These are phyloP conservation scores for Tachina lurida DNA, from an alignment of 2,888 invertebrate species.

Conservation along the genomic window DNA sequence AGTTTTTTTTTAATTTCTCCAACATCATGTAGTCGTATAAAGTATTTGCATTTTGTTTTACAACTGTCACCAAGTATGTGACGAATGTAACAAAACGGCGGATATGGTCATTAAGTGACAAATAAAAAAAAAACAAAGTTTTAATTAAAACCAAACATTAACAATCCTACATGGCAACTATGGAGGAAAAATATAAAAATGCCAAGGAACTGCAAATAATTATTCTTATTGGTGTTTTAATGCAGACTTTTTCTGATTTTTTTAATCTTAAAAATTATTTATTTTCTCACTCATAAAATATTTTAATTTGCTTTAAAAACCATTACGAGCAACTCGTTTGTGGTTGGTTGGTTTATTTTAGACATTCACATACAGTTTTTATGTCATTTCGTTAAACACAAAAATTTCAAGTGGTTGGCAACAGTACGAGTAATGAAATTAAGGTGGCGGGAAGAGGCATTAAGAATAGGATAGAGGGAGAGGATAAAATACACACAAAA, in stretches of 20 bases:
- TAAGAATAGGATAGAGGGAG: too few relatives aligned
- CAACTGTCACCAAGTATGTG: slow-evolving; percentile 56
- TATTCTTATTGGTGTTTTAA: slow-evolving; percentile 40
- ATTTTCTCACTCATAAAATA: slow-evolving; percentile 32
- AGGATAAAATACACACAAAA: slow-evolving; percentile 1
- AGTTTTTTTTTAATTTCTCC: slow-evolving; percentile 17
- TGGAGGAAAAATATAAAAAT: slow-evolving; percentile 6
- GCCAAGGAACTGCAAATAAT: slow-evolving; percentile 27
- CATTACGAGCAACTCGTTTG: slow-evolving; percentile 18
- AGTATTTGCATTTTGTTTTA: slow-evolving; percentile 9
- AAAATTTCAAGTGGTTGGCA: slow-evolving; percentile 54
- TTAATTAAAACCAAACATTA: slow-evolving; percentile 67
- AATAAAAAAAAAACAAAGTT: neutral
- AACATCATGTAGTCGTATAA: slow-evolving; percentile 37
- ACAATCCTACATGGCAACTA: slow-evolving; percentile 15
- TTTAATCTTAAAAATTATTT: slow-evolving; percentile 33
- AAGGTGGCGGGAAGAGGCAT: neutral
- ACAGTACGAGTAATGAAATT: slow-evolving; percentile 27
- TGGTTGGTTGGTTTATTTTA: slow-evolving; percentile 40
- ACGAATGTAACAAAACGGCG: slow-evolving; percentile 62
- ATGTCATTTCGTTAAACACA: slow-evolving; percentile 33
- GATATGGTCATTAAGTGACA: slow-evolving; percentile 60
- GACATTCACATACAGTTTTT: slow-evolving; percentile 19
- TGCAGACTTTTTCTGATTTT: neutral
- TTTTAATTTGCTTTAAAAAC: slow-evolving; percentile 47